Conservation (phyloP, 2,797 vertebrate species). For the Argentina silus region DNA sequence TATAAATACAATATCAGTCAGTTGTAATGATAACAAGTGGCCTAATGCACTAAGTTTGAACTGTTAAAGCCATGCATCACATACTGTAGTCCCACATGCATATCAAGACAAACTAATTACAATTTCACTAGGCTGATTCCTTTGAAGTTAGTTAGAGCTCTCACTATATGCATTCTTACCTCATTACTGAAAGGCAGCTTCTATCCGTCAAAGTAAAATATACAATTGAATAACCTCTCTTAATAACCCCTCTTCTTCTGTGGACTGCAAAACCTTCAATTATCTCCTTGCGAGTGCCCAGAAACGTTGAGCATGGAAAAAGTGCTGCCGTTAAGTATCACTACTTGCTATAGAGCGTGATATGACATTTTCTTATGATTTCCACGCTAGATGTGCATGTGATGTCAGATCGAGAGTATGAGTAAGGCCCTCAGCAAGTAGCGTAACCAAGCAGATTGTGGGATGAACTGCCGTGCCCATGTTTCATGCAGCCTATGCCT, state of each 20-base stretch:
- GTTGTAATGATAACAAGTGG: too few species aligned
- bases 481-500: too few species aligned
- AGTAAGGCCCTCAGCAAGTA: background rate
- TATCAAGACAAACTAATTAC: too few species aligned
- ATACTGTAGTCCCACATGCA: too few species aligned
- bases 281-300: background rate
- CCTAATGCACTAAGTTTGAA: too few species aligned
- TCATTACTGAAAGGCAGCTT: background rate
- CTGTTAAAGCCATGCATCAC: too few species aligned
- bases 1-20: too few species aligned
- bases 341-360: background rate
- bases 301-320: background rate
- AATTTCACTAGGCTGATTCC: too few species aligned
- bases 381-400: background rate
- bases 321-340: background rate
- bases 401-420: background rate
- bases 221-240: background rate
- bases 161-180: conserved; percentile 8
- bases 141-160: too few species aligned
- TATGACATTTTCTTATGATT: background rate
- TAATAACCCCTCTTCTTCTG: background rate
- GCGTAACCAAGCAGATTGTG: background rate
- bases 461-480: background rate
- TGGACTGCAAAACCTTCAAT: background rate
- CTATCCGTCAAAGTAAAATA: background rate